A percentile compares a stretch with the other conserved stretches of the same genome.
phyloP scores from a whole-genome alignment of 2,113 vertebrate genomes.

The Mesitornis unicolor region DNA sequence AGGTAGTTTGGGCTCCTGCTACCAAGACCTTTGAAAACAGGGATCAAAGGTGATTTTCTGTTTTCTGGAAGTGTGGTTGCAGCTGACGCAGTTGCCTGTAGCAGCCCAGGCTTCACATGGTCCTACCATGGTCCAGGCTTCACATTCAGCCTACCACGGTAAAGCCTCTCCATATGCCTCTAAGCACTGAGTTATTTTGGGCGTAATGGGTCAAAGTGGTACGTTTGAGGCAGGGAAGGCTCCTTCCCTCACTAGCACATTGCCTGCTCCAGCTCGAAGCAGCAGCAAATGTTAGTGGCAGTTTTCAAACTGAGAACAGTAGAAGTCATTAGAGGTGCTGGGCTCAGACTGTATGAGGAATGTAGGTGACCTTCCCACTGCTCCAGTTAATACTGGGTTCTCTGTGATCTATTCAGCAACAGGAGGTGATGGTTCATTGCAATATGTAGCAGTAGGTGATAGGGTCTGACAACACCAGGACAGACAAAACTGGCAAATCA shows the following conservation, averaged over 20 bases:
- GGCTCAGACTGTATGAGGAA: neutral
- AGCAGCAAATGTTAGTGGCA: neutral
- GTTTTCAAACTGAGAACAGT: neutral
- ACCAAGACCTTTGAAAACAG: neutral
- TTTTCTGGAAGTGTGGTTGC: neutral
- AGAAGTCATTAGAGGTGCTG: neutral
- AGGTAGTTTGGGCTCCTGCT: neutral
- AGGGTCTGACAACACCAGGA: neutral
- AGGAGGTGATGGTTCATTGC: neutral
- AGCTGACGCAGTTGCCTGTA: fast-evolving
- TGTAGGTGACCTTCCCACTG: neutral
- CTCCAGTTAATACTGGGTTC: neutral
- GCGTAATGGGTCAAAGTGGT: neutral
- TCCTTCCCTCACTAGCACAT: neutral
- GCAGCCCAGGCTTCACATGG: neutral
- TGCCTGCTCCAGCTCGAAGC: fast-evolving
- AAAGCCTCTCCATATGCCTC: neutral
- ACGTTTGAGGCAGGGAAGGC: neutral
- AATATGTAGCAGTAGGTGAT: neutral
- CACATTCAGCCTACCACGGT: neutral
- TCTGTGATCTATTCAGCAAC: neutral
- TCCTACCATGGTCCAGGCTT: too few species aligned
- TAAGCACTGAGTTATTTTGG: neutral
- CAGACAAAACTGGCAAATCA: neutral
- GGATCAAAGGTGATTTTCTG: neutral